phyloP scores from a whole-genome alignment of 2,797 vertebrate genomes.

The Gambelia wislizenii region DNA sequence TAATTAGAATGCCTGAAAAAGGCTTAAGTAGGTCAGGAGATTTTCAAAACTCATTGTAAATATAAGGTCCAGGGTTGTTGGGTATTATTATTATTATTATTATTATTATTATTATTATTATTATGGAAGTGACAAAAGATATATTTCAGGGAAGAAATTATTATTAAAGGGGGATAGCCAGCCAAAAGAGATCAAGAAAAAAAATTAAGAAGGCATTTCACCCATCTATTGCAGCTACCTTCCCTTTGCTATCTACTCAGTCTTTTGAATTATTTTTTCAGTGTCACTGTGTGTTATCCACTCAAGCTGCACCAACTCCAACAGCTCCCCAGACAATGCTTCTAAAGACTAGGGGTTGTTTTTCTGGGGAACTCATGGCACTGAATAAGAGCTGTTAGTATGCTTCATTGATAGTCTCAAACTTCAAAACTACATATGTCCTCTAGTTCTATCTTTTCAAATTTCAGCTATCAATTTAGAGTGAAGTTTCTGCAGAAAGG shows the following conservation, averaged over 20 bases:
- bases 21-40: neutral
- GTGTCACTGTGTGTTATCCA: constrained; percentile 24
- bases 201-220: constrained; percentile 23
- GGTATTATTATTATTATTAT: neutral
- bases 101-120: neutral
- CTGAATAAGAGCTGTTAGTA: constrained; percentile 1
- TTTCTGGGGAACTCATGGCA: constrained; percentile 47
- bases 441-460: constrained; percentile 12
- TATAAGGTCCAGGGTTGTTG: neutral
- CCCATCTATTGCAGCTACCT: neutral
- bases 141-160: constrained; percentile 1
- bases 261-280: constrained; percentile 51
- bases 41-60: neutral
- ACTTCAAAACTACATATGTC: constrained; percentile 1
- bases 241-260: constrained; percentile 20
- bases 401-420: constrained; percentile 25
- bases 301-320: constrained; percentile 34
- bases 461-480: constrained; percentile 1
- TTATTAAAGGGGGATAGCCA: neutral
- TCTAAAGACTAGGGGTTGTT: constrained; percentile 54
- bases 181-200: neutral
- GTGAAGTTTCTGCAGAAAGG: neutral
- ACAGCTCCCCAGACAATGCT: constrained; percentile 21
- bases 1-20: too few relatives aligned
- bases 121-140: constrained; percentile 19